These are phyloP conservation scores for Melanostoma scalare DNA, from an alignment of 2,888 invertebrate species.

Conservation along the genomic window DNA sequence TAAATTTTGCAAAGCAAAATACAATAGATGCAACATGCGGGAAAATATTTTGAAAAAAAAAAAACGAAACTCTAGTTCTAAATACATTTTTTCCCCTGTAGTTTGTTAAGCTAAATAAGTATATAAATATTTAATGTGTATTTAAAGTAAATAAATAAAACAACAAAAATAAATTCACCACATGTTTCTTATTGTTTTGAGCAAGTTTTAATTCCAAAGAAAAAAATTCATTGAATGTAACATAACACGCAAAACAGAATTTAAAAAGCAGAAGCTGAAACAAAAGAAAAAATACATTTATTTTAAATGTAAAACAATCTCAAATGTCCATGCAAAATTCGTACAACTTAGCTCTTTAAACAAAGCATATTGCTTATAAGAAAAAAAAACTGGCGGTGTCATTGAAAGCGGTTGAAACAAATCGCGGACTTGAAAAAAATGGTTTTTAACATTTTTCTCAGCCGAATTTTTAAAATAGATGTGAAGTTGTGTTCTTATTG, in stretches of 20 bases:
- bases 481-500: conserved; percentile 20
- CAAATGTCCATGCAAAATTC: conserved; percentile 54
- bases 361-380: conserved; percentile 59
- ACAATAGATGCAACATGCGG: conserved; percentile 25
- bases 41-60: conserved; percentile 25
- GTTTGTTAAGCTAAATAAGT: conserved; percentile 61
- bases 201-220: neutral
- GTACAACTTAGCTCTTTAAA: conserved; percentile 32
- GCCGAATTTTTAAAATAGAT: conserved; percentile 7
- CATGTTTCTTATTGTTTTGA: conserved; percentile 25
- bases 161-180: conserved; percentile 38
- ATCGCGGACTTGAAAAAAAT: conserved; percentile 28
- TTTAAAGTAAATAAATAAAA: conserved; percentile 58
- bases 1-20: conserved; percentile 50
- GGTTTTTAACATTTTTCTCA: no score
- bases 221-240: conserved; percentile 38
- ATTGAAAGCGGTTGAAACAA: conserved; percentile 12
- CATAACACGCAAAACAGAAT: conserved; percentile 30
- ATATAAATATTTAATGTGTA: conserved; percentile 66
- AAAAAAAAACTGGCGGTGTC: neutral
- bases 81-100: conserved; percentile 50
- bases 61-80: conserved; percentile 48
- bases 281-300: conserved; percentile 3
- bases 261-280: neutral
- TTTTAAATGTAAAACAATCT: conserved; percentile 10